phyloP scores from a whole-genome alignment of 2,888 invertebrate species.

The Sinhomidia bicolor region DNA sequence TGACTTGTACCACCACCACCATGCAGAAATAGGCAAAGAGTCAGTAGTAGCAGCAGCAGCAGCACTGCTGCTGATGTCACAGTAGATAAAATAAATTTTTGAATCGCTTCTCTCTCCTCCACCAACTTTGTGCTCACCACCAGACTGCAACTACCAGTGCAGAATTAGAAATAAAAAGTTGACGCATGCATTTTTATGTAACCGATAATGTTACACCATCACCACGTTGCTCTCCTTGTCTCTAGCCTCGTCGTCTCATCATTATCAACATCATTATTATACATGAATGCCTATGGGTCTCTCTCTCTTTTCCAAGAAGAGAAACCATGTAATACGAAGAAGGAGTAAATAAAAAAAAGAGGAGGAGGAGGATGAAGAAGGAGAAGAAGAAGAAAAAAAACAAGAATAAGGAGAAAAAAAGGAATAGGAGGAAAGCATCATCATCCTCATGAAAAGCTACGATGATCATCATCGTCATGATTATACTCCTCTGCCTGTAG shows the following conservation, averaged over 20 bases:
- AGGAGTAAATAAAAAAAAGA: not conserved
- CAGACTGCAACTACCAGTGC: constrained; percentile 46
- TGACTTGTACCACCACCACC: not conserved
- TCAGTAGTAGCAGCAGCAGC: not conserved
- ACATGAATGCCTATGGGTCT: not conserved
- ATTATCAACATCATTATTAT: no score
- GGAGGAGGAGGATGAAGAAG: not conserved
- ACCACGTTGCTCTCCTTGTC: not conserved
- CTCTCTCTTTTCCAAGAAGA: not conserved
- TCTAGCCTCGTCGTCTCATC: no score
- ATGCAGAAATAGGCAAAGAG: not conserved
- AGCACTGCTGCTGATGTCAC: constrained; percentile 48
- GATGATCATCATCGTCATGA: constrained; percentile 49
- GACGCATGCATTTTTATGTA: constrained; percentile 43
- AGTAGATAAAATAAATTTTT: constrained; percentile 45
- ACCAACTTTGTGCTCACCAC: constrained; percentile 19
- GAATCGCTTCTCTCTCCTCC: constrained; percentile 41
- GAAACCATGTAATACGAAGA: constrained; percentile 2
- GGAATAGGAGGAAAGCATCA: not conserved
- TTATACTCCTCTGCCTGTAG: constrained; percentile 52
- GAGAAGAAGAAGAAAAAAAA: not conserved
- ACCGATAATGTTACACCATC: not conserved
- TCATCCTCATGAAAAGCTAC: constrained; percentile 12
- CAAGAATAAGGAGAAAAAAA: not conserved
- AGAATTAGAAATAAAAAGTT: constrained; percentile 50